Evolutionary conservation across 2,888 invertebrate species (phyloP).

Genomic region (Scaptomyza flava): DNA sequence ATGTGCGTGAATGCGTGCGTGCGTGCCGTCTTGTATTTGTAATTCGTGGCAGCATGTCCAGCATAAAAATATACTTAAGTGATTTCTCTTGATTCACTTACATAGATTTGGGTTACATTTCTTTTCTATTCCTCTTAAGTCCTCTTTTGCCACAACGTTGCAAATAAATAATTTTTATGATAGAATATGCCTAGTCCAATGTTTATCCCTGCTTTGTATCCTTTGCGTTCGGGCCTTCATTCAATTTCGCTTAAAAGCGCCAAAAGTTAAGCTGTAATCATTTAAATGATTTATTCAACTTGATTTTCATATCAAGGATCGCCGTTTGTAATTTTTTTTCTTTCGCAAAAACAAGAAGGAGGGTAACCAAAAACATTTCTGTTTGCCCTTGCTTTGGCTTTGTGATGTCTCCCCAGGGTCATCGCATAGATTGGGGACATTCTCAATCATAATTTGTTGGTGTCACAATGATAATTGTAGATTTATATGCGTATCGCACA

Average conservation of each 20-base stretch:
- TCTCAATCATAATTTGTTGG: slow-evolving; percentile 80
- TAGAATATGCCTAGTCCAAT: slow-evolving; percentile 41
- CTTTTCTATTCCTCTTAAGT: slow-evolving; percentile 52
- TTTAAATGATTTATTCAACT: slow-evolving; percentile 78
- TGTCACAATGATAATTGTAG: slow-evolving; percentile 79
- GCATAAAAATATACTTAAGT: slow-evolving; percentile 81
- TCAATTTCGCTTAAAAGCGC: slow-evolving; percentile 81
- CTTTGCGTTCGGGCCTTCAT: slow-evolving; percentile 57
- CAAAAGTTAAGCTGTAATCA: slow-evolving; percentile 80
- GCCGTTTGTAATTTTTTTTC: slow-evolving; percentile 56
- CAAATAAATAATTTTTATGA: slow-evolving; percentile 80
- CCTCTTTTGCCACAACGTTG: slow-evolving; percentile 30
- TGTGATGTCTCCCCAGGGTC: slow-evolving; percentile 38
- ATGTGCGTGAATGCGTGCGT: slow-evolving; percentile 53
- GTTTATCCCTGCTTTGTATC: background rate
- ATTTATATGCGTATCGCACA: slow-evolving; percentile 68
- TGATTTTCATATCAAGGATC: slow-evolving; percentile 76
- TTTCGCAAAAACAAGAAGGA: background rate
- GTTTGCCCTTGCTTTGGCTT: slow-evolving; percentile 28
- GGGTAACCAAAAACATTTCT: slow-evolving; percentile 14
- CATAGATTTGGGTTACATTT: slow-evolving; percentile 81
- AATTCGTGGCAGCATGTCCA: slow-evolving; percentile 81
- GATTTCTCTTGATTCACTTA: slow-evolving; percentile 80
- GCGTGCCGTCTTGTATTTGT: slow-evolving; percentile 74
- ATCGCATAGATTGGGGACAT: slow-evolving; percentile 54